phyloP scores from a whole-genome alignment of 2,888 invertebrate species.

The Drosophila sordidapex region DNA sequence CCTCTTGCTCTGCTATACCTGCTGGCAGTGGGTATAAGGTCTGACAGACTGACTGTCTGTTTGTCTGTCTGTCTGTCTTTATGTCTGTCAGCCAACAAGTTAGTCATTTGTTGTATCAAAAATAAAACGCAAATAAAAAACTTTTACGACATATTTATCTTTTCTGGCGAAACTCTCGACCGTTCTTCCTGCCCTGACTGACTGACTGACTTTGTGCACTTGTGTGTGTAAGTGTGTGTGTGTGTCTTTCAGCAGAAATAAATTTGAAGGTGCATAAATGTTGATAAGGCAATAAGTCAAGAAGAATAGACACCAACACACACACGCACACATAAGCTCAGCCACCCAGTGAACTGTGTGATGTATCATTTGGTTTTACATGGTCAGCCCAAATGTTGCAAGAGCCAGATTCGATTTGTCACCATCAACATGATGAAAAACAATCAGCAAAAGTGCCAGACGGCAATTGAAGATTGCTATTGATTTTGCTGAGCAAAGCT shows the following conservation, averaged over 20 bases:
- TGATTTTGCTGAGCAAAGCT: constrained; percentile 52
- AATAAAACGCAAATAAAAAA: constrained; percentile 81
- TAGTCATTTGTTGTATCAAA: constrained; percentile 80
- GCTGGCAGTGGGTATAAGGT: constrained; percentile 39
- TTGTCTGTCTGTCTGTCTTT: constrained; percentile 43
- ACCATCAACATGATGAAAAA: constrained; percentile 78
- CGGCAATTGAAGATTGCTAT: constrained; percentile 64
- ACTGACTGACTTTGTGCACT: constrained; percentile 33
- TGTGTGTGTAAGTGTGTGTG: constrained; percentile 13
- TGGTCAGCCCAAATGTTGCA: constrained; percentile 63
- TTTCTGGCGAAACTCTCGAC: constrained; percentile 62
- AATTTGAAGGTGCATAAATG: constrained; percentile 64
- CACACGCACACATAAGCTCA: constrained; percentile 7
- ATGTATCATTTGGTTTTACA: constrained; percentile 78
- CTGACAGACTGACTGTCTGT: constrained; percentile 36
- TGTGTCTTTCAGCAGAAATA: constrained; percentile 35
- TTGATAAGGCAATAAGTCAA: constrained; percentile 46
- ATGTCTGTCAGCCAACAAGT: constrained; percentile 71
- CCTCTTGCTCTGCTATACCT: constrained; percentile 18
- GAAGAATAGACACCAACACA: constrained; percentile 1
- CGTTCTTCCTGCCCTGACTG: constrained; percentile 30
- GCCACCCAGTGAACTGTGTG: constrained; percentile 56
- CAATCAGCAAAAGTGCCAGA: constrained; percentile 67
- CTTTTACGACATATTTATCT: constrained; percentile 81
- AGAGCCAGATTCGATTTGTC: constrained; percentile 71